Base-by-base conservation (phyloP, 2,797 vertebrate genomes). In the Limnodromus scolopaceus region DNA sequence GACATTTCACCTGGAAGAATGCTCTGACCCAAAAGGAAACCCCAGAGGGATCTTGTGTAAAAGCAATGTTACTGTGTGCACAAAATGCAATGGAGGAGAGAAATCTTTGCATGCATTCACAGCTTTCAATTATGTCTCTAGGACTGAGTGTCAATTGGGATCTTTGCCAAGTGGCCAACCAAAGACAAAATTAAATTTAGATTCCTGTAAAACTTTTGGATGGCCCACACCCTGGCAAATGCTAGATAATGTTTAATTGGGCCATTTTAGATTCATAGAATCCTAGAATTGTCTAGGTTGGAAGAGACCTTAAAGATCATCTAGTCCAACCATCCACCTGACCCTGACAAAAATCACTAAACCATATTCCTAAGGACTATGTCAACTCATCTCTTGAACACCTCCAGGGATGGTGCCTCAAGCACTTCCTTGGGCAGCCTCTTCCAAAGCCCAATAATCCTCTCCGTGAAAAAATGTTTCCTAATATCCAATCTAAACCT, bases 161-260 rank as follows among this genome's bases (percentile, higher is more conserved):
- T 88, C 96, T 91, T 95, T 83, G 96, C 98, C 98, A 98, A 95
- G 96, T 97, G 98, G 97, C 87, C 88, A 96, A 94, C 98, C 97
- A 95, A 98, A 98, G 97, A 97, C 96, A 98, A 98, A 98, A 98
- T 98, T 98, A 98, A 98, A 98, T 98, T 98, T 97, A 98, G 98
- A 98, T 98, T 98, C 97, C 98, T 98, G 97, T 96, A 94, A 98
- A 98, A 98, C 95, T 98, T 98, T 97, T 94, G 95, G 98, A 97
- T 97, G 96, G 96, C 38, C 97, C 97, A 98, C 1, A 41, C 96
- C 96, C 94, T 77, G 41, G 96, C 90, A 96, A 98, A 98, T 88
- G 89, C 82, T 92, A 95, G 95, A 84, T 97, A 92, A 94, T 97
- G 98, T 98, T 98, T 98, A 98, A 98, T 97, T 98, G 98, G 98